Evolutionary conservation across 1,140 invertebrate genomes (phyloP).

Genomic region (Rhagoletis zephyria): DNA sequence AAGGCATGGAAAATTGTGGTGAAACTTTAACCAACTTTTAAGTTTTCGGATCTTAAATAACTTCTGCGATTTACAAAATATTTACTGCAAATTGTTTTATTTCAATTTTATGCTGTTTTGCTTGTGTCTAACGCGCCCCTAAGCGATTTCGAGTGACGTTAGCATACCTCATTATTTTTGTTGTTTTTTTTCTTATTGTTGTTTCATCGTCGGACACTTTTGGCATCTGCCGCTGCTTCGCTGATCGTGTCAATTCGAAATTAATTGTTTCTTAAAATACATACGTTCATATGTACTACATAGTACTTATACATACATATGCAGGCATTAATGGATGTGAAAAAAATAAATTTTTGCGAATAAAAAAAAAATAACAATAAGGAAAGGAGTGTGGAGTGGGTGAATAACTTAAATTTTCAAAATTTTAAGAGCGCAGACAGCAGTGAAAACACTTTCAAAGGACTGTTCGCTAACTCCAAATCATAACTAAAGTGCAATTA

Average conservation of each 20-base stretch:
- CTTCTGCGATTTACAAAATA: slow-evolving; percentile 24
- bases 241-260: background rate
- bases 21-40: background rate
- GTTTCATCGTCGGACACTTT: background rate
- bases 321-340: too few relatives aligned
- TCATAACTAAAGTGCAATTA: too few relatives aligned
- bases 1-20: background rate
- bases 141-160: background rate
- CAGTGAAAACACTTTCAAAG: too few relatives aligned
- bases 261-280: slow-evolving; percentile 34
- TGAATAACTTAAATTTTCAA: too few relatives aligned
- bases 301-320: too few relatives aligned
- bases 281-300: too few relatives aligned
- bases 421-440: too few relatives aligned
- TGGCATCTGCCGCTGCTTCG: slow-evolving; percentile 3
- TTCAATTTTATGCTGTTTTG: background rate
- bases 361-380: background rate
- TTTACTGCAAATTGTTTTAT: background rate
- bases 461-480: too few relatives aligned
- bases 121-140: background rate
- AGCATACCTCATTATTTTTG: background rate
- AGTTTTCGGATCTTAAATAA: background rate
- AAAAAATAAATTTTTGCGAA: slow-evolving; percentile 7
- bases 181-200: background rate
- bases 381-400: too few relatives aligned